Evolutionary conservation across 2,113 vertebrate genomes (phyloP).

Genomic region (Damaliscus lunatus): DNA sequence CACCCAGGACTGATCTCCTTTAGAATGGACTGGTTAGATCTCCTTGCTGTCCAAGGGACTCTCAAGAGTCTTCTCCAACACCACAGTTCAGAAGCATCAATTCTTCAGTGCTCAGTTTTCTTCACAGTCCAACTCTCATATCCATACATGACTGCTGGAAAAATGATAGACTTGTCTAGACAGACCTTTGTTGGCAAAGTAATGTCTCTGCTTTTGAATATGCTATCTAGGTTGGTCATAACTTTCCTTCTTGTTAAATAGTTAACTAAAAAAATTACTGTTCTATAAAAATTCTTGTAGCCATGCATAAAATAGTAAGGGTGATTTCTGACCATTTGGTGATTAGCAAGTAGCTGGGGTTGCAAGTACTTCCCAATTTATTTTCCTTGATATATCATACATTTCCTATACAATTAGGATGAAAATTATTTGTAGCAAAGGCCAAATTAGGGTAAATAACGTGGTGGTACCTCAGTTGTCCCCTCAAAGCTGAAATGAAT

Average conservation of each 20-base stretch:
- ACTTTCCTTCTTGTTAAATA: neutral
- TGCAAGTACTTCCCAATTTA: neutral
- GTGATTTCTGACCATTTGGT: neutral
- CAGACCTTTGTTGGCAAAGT: too few relatives aligned
- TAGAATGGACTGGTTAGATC: too few relatives aligned
- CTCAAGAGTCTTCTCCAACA: too few relatives aligned
- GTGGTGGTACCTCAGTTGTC: rapidly evolving
- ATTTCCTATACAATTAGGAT: neutral
- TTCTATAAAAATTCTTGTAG: neutral
- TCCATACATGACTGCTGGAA: too few relatives aligned
- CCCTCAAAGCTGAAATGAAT: neutral
- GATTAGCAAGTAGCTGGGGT: neutral
- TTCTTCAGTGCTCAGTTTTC: rapidly evolving
- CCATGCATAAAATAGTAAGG: neutral
- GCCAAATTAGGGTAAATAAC: neutral
- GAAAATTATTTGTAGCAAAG: neutral
- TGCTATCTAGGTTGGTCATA: too few relatives aligned
- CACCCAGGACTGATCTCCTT: too few relatives aligned
- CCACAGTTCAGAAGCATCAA: too few relatives aligned
- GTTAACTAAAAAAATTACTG: neutral
- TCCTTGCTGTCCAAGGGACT: too few relatives aligned
- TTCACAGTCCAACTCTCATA: too few relatives aligned
- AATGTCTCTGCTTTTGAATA: too few relatives aligned
- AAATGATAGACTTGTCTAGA: too few relatives aligned
- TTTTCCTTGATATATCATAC: neutral